phyloP scores from a whole-genome alignment of 2,888 invertebrate species.

The Drosophila acutilabella region DNA sequence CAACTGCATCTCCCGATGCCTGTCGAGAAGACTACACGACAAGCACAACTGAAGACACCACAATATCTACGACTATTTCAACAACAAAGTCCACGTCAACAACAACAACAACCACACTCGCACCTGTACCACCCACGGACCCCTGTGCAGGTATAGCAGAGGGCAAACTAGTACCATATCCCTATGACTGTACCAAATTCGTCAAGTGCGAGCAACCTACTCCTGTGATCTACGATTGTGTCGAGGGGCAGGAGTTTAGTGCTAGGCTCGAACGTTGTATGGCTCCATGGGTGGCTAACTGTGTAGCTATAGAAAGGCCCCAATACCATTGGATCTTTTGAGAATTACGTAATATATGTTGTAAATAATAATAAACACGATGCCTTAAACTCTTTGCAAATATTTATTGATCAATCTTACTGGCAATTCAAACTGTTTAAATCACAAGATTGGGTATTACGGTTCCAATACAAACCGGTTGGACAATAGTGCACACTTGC shows the following conservation, averaged over 20 bases:
- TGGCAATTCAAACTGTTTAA: constrained; percentile 26
- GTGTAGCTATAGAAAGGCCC: constrained; percentile 7
- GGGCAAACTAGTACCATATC: constrained; percentile 58
- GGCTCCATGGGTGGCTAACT: constrained; percentile 60
- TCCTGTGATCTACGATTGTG: constrained; percentile 41
- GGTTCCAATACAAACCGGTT: constrained; percentile 68
- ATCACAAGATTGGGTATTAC: constrained; percentile 53
- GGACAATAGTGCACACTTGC: constrained; percentile 65
- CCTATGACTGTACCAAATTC: constrained; percentile 61
- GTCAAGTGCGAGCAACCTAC: constrained; percentile 36
- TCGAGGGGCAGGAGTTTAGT: constrained; percentile 58
- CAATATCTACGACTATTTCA: constrained; percentile 13
- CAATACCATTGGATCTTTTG: background rate
- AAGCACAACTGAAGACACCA: background rate
- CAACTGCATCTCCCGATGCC: constrained; percentile 44
- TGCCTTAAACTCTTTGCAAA: background rate
- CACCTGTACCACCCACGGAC: constrained; percentile 18
- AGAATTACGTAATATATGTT: background rate
- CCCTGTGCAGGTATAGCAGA: constrained; percentile 40
- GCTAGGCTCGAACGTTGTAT: constrained; percentile 59
- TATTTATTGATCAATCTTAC: background rate
- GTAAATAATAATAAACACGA: background rate
- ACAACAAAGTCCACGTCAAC: constrained; percentile 1
- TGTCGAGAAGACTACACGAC: constrained; percentile 32
- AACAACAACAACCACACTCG: constrained; percentile 16